phyloP scores from a whole-genome alignment of 1,140 invertebrate species.

The Sitophilus oryzae region DNA sequence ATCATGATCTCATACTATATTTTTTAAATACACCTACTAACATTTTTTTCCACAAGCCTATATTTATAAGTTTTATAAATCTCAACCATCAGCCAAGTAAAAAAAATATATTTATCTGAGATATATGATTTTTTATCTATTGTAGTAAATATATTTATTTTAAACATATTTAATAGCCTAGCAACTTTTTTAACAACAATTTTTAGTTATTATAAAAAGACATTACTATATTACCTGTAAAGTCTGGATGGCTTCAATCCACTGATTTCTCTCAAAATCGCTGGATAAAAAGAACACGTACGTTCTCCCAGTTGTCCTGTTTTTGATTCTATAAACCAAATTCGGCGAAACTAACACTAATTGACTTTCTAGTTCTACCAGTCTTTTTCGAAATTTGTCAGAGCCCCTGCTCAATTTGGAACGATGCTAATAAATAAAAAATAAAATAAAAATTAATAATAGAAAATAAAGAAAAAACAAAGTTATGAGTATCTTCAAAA shows the following conservation, averaged over 20 bases:
- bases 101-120: too few relatives aligned
- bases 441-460: too few relatives aligned
- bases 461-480: background rate
- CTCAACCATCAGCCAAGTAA: too few relatives aligned
- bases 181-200: too few relatives aligned
- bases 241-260: slow-evolving; percentile 84
- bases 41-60: too few relatives aligned
- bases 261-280: slow-evolving; percentile 88
- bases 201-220: too few relatives aligned
- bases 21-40: too few relatives aligned
- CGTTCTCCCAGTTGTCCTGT: slow-evolving; percentile 59
- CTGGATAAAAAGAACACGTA: slow-evolving; percentile 88
- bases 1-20: too few relatives aligned
- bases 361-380: slow-evolving; percentile 82
- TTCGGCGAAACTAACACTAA: slow-evolving; percentile 85
- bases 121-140: too few relatives aligned
- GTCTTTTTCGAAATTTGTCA: slow-evolving; percentile 83
- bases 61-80: too few relatives aligned
- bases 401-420: slow-evolving; percentile 51
- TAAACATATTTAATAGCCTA: background rate
- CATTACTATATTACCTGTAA: slow-evolving; percentile 50
- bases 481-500: too few relatives aligned
- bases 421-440: slow-evolving; percentile 19
- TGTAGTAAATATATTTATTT: too few relatives aligned
- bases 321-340: slow-evolving; percentile 69